A percentile compares a stretch with the other conserved stretches of the same genome.
Evolutionary conservation across 2,113 vertebrate species (phyloP).

Genomic region (Zootoca vivipara): DNA sequence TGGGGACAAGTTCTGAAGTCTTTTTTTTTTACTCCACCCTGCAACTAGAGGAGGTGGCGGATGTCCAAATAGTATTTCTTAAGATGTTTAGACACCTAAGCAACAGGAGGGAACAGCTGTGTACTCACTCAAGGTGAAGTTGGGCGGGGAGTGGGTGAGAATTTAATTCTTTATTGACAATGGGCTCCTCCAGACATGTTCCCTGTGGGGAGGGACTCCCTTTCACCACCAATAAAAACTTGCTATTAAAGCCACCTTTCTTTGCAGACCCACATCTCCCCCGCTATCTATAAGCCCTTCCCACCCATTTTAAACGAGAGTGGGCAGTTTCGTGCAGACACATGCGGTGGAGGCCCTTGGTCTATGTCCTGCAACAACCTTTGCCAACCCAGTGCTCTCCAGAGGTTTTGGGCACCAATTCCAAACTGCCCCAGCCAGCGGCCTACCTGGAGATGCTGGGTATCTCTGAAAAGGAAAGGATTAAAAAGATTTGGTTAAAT

Average conservation of each 20-base stretch:
- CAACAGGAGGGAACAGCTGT: neutral
- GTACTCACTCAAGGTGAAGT: neutral
- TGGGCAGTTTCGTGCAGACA: neutral
- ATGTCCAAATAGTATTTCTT: conserved; percentile 8
- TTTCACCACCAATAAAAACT: too few species aligned
- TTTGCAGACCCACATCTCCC: neutral
- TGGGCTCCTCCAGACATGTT: neutral
- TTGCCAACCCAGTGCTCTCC: too few species aligned
- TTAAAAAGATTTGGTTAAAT: neutral
- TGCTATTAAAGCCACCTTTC: neutral
- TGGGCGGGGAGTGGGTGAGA: accelerated
- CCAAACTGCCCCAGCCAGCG: too few species aligned
- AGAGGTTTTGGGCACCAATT: too few species aligned
- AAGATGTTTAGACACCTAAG: neutral
- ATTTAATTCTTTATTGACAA: neutral
- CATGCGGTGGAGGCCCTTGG: too few species aligned
- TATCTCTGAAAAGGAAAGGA: neutral
- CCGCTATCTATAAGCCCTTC: neutral
- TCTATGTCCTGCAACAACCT: too few species aligned
- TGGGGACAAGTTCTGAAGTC: neutral
- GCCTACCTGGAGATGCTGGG: neutral
- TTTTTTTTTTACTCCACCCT: neutral
- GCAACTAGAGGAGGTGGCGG: conserved; percentile 26
- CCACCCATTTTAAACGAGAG: neutral
- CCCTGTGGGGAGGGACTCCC: neutral